Evolutionary conservation across 2,888 invertebrate genomes (phyloP), one percentile per base, ranked within the genome.

Genomic region (Nemurella pictetii): DNA sequence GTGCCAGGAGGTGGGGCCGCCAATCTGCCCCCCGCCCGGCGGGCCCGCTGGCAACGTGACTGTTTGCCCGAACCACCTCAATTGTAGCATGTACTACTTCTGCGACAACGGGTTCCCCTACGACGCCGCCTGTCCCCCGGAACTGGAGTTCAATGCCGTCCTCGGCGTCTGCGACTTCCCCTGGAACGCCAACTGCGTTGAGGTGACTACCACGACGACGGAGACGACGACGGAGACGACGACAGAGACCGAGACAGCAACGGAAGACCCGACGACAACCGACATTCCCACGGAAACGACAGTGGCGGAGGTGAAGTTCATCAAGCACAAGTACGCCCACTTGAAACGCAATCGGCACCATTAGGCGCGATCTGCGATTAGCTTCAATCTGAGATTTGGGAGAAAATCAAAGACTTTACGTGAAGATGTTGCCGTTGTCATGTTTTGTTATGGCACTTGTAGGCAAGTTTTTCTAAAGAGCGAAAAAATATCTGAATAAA

Each of bases 101-200:
- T 85, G 85, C 27, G 85, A 83, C 36, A 80, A 78, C 28, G 80
- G 83, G n/a, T 12, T n/a, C 15, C 35, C 85, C 25, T 9, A 55
- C 20, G 15, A 36, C 15, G 77, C 36, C 27, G 26, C 55, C 5
- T 85, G 85, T 30, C 84, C 85, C 0, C 77, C 36, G 25, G 85
- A 84, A 15, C 80, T 85, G 12, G 78, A 84, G 78, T 85, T 77
- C 30, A 85, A 84, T 73, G 35, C 84, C 25, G 80, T 1, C 4
- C 20, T 78, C 28, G 15, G 55, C 0, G 78, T 35, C n/a, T 85
- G 85, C 80, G 85, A 85, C 77, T 80, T 55, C n/a, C 84, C 85
- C 3, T 84, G 84, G 72, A n/a, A 29, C 15, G 84, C 84, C 25
- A 27, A 36, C 35, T 85, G 85, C 83, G 75, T 26, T 15, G 55